phyloP scores from a whole-genome alignment of 2,797 vertebrate species.

The Pangasius mekongensis region DNA sequence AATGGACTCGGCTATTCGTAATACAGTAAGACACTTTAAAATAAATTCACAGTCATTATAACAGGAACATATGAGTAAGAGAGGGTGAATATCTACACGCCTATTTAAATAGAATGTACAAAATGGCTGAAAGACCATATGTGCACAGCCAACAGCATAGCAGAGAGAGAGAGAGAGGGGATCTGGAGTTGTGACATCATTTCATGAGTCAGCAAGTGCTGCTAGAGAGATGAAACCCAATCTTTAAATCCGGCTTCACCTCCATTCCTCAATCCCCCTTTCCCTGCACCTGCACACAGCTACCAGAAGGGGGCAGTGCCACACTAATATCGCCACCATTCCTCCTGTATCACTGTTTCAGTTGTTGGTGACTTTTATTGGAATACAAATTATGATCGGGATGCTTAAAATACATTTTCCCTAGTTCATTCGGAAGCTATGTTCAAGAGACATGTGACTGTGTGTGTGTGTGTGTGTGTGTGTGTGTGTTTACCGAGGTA shows the following conservation, averaged over 20 bases:
- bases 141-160: conserved; percentile 49
- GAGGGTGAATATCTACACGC: neutral
- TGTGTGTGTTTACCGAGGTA: conserved; percentile 84
- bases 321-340: neutral
- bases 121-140: conserved; percentile 42
- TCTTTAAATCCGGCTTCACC: conserved; percentile 44
- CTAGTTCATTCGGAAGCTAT: neutral
- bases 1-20: neutral
- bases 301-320: conserved; percentile 38
- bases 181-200: conserved; percentile 69
- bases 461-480: neutral
- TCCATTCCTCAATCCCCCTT: neutral
- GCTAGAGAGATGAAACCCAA: conserved; percentile 60
- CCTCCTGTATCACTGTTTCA: neutral
- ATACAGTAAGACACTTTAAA: neutral
- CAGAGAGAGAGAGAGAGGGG: conserved; percentile 62
- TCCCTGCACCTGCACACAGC: conserved; percentile 15
- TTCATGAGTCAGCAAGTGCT: conserved; percentile 69
- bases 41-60: conserved; percentile 6
- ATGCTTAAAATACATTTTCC: conserved; percentile 16
- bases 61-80: neutral
- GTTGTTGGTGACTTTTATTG: neutral
- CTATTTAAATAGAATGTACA: conserved; percentile 39
- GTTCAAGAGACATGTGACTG: neutral
- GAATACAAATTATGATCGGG: conserved; percentile 1